These are phyloP conservation scores for Silurus meridionalis DNA, from an alignment of 2,113 vertebrate genomes.

Conservation along the genomic window DNA sequence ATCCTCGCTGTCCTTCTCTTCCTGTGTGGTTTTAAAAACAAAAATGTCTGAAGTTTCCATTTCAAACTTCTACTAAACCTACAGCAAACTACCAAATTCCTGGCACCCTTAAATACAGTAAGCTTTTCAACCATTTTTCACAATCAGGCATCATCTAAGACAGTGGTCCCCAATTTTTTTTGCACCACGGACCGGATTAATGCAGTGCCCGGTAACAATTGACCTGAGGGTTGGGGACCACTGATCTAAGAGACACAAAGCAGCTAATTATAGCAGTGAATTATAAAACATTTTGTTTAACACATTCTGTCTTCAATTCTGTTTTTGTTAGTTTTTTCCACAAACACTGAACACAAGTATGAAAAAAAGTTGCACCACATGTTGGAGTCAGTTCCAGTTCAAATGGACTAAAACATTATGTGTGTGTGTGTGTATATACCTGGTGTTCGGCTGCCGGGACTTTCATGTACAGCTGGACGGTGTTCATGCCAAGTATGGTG, in stretches of 20 bases:
- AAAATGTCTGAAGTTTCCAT: not conserved
- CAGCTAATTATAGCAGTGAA: too few relatives aligned
- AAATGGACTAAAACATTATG: not conserved
- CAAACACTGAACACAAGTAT: too few relatives aligned
- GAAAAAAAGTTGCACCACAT: not conserved
- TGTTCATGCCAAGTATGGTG: constrained; percentile 96
- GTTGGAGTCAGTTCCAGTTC: not conserved
- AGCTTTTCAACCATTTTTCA: too few relatives aligned
- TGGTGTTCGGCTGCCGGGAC: constrained; percentile 92
- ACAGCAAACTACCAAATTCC: not conserved
- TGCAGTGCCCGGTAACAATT: too few relatives aligned
- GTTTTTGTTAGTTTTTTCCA: too few relatives aligned
- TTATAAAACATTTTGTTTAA: not conserved
- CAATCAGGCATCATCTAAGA: too few relatives aligned
- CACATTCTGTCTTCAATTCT: not conserved
- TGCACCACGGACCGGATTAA: too few relatives aligned
- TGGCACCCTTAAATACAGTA: not conserved
- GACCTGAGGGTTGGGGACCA: too few relatives aligned
- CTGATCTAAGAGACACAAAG: not conserved
- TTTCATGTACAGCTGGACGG: constrained; percentile 95
- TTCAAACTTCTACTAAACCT: not conserved
- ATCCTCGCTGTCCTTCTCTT: constrained; percentile 86
- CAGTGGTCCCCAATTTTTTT: too few relatives aligned
- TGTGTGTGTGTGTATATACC: constrained; percentile 64
- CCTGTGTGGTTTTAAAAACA: constrained; percentile 69